Evolutionary conservation across 2,888 invertebrate species (phyloP).

Genomic region (Drosophila kuntzei): DNA sequence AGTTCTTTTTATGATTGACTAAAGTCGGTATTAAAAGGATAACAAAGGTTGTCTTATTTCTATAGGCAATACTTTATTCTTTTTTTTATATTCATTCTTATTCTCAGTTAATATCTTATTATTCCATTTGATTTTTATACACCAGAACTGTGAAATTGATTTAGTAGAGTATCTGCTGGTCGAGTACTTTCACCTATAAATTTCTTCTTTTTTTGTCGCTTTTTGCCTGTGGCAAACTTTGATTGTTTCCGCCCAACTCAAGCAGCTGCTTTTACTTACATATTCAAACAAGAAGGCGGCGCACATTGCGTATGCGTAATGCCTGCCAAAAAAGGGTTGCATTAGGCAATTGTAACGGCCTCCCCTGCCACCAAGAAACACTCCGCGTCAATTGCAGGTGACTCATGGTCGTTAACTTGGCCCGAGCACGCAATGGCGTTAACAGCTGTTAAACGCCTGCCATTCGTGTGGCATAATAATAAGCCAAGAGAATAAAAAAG

Average conservation of each 20-base stretch:
- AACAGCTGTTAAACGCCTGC: conserved; percentile 72
- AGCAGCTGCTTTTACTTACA: conserved; percentile 43
- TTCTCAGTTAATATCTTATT: not conserved
- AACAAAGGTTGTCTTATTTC: not conserved
- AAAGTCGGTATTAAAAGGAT: not conserved
- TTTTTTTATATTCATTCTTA: not conserved
- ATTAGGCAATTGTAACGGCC: conserved; percentile 29
- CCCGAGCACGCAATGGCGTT: conserved; percentile 64
- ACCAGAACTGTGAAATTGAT: not conserved
- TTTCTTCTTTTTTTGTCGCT: conserved; percentile 4
- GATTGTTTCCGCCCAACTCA: conserved; percentile 60
- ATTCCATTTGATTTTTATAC: not conserved
- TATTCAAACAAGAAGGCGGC: conserved; percentile 16
- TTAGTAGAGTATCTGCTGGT: conserved; percentile 7
- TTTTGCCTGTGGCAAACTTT: conserved; percentile 59
- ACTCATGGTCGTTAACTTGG: conserved; percentile 68
- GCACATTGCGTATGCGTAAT: conserved; percentile 73
- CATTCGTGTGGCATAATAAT: conserved; percentile 78
- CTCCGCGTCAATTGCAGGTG: conserved; percentile 75
- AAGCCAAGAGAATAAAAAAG: conserved; percentile 42
- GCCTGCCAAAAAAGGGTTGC: conserved; percentile 56
- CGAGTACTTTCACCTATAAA: not conserved
- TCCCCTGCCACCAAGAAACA: not conserved
- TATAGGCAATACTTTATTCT: not conserved
- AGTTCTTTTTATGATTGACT: conserved; percentile 9